Evolutionary conservation across 1,140 invertebrate species (phyloP), one percentile per base, ranked within the genome.

Genomic region (Lordiphosa stackelbergi): DNA sequence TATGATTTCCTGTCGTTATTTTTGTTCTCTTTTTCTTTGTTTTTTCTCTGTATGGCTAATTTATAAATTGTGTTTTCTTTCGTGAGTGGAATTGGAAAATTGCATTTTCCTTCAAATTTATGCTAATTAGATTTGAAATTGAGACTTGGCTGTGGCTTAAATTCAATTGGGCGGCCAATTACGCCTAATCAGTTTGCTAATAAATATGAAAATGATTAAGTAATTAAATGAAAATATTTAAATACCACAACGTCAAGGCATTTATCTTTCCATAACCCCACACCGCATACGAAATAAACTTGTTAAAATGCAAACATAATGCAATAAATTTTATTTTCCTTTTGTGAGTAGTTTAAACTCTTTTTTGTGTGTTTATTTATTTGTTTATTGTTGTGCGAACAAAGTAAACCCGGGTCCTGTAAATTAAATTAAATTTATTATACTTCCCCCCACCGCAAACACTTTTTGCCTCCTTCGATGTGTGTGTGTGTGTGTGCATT

Each of bases 351-450:
- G 46, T 60, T 65, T 54, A 40, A 52, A 60, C 40, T 60, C 41
- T 65, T 43, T 55, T 57, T 63, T 22, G 66, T 51, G 52, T 68
- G 24, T 37, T 35, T 46, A 46, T 31, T 46, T 49, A 36, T 34
- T 49, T 34, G 12, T 49, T 16, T 10, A 34, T 36, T 45, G 40
- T 36, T 10, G 9, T 64, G 42, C 31, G 38, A 46, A 66, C 61
- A 74, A 81, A 68, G 66, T 81, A 69, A 75, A 69, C 57, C 60
- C 45, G 37, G 60, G 65, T 81, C 60, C 64, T 81, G 74, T 75
- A 75, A 81, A 81, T 79, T 62, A 60, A 75, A 81, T 79, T 79
- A 63, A 79, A 79, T 81, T 81, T 79, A 81, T 75, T 83, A 75
- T 69, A 55, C 35, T 49, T 43, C 36, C 63, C 48, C 49, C 40